A percentile compares a stretch with the other conserved stretches of the same genome.
These are phyloP conservation scores for Neogale vison DNA, from an alignment of 2,113 vertebrate genomes.

Conservation along the genomic window DNA sequence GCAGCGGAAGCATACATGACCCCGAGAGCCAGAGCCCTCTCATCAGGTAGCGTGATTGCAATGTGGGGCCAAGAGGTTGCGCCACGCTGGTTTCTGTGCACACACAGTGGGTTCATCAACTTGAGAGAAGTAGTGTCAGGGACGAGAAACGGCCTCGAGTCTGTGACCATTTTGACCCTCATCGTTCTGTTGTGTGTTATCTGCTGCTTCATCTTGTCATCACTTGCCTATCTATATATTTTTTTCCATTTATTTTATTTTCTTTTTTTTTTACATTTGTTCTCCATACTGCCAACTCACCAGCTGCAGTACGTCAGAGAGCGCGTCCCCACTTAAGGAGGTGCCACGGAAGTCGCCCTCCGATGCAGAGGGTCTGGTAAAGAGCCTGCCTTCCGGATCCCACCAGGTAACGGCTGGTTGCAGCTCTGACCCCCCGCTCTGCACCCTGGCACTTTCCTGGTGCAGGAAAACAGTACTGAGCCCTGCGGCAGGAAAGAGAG, in stretches of 20 bases:
- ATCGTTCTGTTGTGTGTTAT: constrained; percentile 69
- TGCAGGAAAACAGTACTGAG: background rate
- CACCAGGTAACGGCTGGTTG: constrained; percentile 91
- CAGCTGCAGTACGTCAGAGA: constrained; percentile 95
- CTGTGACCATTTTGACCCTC: background rate
- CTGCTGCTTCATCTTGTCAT: constrained; percentile 73
- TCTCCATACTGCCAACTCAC: constrained; percentile 80
- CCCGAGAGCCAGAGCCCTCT: background rate
- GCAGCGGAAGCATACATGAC: background rate
- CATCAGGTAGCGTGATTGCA: rapidly evolving
- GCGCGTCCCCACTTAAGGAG: constrained; percentile 90
- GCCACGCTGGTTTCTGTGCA: background rate
- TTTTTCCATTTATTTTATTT: constrained; percentile 70
- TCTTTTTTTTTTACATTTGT: constrained; percentile 81
- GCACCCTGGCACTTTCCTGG: background rate
- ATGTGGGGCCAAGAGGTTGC: background rate
- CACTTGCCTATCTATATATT: constrained; percentile 69
- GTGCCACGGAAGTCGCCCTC: constrained; percentile 93
- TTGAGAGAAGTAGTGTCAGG: background rate
- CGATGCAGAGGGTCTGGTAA: constrained; percentile 90
- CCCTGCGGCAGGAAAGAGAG: background rate
- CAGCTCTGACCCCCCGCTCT: background rate
- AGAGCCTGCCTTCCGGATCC: constrained; percentile 89
- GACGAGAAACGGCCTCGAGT: background rate
- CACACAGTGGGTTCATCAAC: background rate